Evolutionary conservation across 2,888 invertebrate species (phyloP).

Genomic region (Ethmia dodecea): DNA sequence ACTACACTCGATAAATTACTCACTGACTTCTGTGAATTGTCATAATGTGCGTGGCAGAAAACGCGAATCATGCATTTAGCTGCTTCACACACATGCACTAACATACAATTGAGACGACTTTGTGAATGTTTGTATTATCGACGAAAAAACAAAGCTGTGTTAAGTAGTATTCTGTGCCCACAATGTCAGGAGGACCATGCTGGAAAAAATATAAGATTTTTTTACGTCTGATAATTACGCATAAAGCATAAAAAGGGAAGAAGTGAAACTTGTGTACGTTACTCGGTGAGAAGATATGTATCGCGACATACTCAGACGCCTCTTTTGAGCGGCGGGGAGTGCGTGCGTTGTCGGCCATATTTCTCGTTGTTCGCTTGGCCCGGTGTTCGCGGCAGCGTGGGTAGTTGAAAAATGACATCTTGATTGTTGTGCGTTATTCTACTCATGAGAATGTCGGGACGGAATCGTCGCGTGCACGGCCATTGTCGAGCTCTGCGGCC

Average conservation of each 20-base stretch:
- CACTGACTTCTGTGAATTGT: slow-evolving; percentile 65
- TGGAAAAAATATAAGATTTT: too few species aligned
- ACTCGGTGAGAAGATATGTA: slow-evolving; percentile 62
- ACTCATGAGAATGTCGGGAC: slow-evolving; percentile 69
- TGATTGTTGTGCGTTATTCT: slow-evolving; percentile 76
- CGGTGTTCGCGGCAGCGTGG: slow-evolving; percentile 64
- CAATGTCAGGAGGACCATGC: too few species aligned
- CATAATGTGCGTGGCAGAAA: slow-evolving; percentile 57
- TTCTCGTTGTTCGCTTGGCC: slow-evolving; percentile 55
- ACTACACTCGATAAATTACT: slow-evolving; percentile 56
- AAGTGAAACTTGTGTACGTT: slow-evolving; percentile 53
- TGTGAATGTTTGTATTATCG: too few species aligned
- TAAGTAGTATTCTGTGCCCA: too few species aligned
- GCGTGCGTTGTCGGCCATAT: slow-evolving; percentile 70
- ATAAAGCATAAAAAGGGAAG: slow-evolving; percentile 48
- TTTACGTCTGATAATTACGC: slow-evolving; percentile 41
- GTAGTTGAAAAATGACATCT: slow-evolving; percentile 78
- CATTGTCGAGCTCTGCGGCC: slow-evolving; percentile 56
- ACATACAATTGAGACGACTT: too few species aligned
- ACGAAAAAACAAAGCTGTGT: too few species aligned
- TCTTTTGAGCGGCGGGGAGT: slow-evolving; percentile 58
- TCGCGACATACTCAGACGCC: slow-evolving; percentile 63
- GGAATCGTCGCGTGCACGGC: slow-evolving; percentile 62
- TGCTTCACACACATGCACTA: slow-evolving; percentile 31
- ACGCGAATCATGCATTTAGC: slow-evolving; percentile 40